A percentile compares a stretch with the other conserved stretches of the same genome.
These are phyloP conservation scores for Scotopteryx bipunctaria DNA, from an alignment of 2,888 invertebrate species.

Conservation along the genomic window DNA sequence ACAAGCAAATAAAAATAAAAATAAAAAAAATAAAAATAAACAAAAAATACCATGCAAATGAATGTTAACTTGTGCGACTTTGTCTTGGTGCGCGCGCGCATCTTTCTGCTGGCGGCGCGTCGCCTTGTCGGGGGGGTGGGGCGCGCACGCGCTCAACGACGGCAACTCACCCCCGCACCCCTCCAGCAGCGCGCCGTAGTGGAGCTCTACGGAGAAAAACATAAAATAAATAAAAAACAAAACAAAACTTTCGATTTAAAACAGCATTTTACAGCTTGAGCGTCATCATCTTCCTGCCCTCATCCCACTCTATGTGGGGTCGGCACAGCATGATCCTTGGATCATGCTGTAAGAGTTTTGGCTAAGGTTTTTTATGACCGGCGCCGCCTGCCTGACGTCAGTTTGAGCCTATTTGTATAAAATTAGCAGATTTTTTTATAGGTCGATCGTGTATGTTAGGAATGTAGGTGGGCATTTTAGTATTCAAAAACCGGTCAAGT, in stretches of 20 bases:
- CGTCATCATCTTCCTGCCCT: too few species aligned
- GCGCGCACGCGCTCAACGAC: slow-evolving; percentile 74
- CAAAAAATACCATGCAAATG: slow-evolving; percentile 90
- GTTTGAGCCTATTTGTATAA: too few species aligned
- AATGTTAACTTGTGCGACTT: slow-evolving; percentile 90
- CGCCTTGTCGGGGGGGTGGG: slow-evolving; percentile 85
- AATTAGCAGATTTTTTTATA: too few species aligned
- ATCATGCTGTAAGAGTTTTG: too few species aligned
- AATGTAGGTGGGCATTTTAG: too few species aligned
- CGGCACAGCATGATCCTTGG: too few species aligned
- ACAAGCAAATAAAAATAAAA: slow-evolving; percentile 3
- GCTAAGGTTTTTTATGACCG: too few species aligned
- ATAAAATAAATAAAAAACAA: slow-evolving; percentile 47
- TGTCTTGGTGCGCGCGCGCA: slow-evolving; percentile 88
- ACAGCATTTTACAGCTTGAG: not conserved
- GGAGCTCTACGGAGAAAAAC: slow-evolving; percentile 75
- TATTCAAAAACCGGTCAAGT: too few species aligned
- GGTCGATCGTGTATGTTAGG: too few species aligned
- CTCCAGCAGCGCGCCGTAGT: slow-evolving; percentile 80
- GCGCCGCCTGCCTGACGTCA: too few species aligned
- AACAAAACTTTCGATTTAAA: slow-evolving; percentile 29
- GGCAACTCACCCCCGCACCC: slow-evolving; percentile 83
- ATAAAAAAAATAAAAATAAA: slow-evolving; percentile 42
- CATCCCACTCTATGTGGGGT: too few species aligned
- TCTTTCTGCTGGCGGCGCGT: slow-evolving; percentile 81